Evolutionary conservation across 2,113 vertebrate species (phyloP).

Genomic region (Platichthys stellatus): DNA sequence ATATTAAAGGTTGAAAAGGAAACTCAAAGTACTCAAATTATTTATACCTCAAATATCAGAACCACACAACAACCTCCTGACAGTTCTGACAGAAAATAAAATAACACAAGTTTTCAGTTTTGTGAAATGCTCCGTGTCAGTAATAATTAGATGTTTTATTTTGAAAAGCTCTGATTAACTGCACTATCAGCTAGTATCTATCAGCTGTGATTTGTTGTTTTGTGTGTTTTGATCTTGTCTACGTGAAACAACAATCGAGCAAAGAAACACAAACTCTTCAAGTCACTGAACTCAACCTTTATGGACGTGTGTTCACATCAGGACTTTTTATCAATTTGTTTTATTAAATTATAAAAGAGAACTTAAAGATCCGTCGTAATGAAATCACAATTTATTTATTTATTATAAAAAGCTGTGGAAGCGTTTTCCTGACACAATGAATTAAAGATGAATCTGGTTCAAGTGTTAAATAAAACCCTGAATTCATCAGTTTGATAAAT

Average conservation of each 20-base stretch:
- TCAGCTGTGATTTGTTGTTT: neutral
- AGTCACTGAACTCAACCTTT: neutral
- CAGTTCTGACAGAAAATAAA: too few species aligned
- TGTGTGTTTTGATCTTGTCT: neutral
- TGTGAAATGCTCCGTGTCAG: too few species aligned
- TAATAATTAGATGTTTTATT: neutral
- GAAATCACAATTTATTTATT: too few species aligned
- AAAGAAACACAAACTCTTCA: conserved; percentile 16
- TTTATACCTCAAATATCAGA: too few species aligned
- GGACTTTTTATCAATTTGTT: too few species aligned
- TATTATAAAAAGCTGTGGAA: too few species aligned
- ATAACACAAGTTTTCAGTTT: too few species aligned
- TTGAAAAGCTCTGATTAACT: neutral
- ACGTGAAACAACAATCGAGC: neutral
- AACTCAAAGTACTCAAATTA: too few species aligned
- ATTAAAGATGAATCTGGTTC: neutral
- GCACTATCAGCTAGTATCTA: neutral
- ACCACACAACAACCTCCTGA: too few species aligned
- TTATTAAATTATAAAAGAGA: too few species aligned
- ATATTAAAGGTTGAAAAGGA: too few species aligned
- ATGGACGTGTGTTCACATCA: neutral
- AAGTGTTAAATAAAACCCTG: neutral
- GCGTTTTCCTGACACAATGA: neutral
- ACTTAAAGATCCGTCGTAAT: neutral
- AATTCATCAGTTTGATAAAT: conserved; percentile 17